These are phyloP conservation scores for Dicroscelio sp. DNA, from an alignment of 2,888 invertebrate species.

Conservation along the genomic window DNA sequence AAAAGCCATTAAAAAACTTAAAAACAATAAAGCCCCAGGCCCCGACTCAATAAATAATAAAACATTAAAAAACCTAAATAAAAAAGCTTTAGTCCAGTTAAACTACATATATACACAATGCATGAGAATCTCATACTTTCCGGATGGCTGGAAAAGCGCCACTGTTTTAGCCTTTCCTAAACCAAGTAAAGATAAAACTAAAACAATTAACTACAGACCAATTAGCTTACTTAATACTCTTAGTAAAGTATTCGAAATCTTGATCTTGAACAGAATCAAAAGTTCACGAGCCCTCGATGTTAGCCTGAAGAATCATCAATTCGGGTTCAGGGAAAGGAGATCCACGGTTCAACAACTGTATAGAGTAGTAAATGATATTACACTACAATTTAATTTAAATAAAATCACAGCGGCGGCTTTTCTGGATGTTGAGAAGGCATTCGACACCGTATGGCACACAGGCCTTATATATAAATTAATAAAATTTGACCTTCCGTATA, in stretches of 20 bases:
- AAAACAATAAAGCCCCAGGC: conserved; percentile 38
- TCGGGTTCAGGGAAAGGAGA: conserved; percentile 12
- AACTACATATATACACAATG: conserved; percentile 33
- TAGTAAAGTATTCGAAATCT: conserved; percentile 26
- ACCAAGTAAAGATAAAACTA: neutral
- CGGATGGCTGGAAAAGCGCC: conserved; percentile 34
- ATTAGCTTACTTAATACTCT: conserved; percentile 12
- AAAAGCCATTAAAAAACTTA: conserved; percentile 15
- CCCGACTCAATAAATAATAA: neutral
- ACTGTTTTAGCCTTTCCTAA: conserved; percentile 10
- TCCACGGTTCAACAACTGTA: neutral
- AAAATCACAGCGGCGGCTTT: neutral
- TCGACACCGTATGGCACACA: conserved; percentile 16
- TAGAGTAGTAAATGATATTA: neutral
- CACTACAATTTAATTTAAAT: neutral
- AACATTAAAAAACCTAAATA: neutral
- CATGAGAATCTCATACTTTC: conserved; percentile 34
- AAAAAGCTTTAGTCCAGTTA: conserved; percentile 4
- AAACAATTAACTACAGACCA: conserved; percentile 12
- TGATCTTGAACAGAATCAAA: neutral
- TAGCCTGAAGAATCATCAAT: neutral
- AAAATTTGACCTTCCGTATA: neutral
- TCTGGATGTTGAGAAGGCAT: conserved; percentile 23
- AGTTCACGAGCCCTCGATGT: neutral
- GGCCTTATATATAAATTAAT: neutral